Evolutionary conservation across 2,113 vertebrate genomes (phyloP), one percentile per base, ranked within the genome.

Genomic region (Pungitius pungitius): DNA sequence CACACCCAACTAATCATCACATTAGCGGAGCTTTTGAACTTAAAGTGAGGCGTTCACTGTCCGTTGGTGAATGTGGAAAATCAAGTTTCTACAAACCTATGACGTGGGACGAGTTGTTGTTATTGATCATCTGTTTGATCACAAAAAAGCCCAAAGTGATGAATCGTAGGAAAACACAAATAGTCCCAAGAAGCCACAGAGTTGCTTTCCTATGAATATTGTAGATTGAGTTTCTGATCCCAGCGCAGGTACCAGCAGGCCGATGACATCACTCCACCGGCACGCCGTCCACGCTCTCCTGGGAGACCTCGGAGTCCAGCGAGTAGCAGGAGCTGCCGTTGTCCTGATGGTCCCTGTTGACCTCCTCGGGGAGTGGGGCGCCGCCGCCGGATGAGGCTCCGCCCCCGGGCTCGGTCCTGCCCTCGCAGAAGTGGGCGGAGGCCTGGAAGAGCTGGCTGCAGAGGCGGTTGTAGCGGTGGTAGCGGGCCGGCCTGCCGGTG

Each of bases 241-340:
- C n/a, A 35, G 54, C 66, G 75, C 84, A 78, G 78, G 57, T 64
- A 69, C 59, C 62, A n/a, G 37, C 33, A 6, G 33, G 4, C 33
- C 5, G 45, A 39, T 58, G 70, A 51, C 49, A 24, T 94, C 94
- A 98, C 81, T 97, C 97, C 2, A 95, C 95, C 0, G 95, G 87
- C 49, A 95, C 94, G 0, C 94, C 93, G 11, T 97, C 96, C 17
- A 94, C 92, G 0, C 93, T 96, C 87, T 96, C 97, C 88, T 96
- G 96, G 52, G 96, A 94, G 71, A 96, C 88, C 84, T 96, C 96
- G 0, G 96, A 94, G 91, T 96, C 96, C 80, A 96, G 91, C 1
- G 95, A 93, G 82, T 93, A 95, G 85, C 94, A 95, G 54, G 96
- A 95, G 81, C 95, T 96, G 55, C 96, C 92, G 22, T 94, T 96